Evolutionary conservation across 2,888 invertebrate species (phyloP), one percentile per base, ranked within the genome.

Genomic region (Pyrocoelia pectoralis): DNA sequence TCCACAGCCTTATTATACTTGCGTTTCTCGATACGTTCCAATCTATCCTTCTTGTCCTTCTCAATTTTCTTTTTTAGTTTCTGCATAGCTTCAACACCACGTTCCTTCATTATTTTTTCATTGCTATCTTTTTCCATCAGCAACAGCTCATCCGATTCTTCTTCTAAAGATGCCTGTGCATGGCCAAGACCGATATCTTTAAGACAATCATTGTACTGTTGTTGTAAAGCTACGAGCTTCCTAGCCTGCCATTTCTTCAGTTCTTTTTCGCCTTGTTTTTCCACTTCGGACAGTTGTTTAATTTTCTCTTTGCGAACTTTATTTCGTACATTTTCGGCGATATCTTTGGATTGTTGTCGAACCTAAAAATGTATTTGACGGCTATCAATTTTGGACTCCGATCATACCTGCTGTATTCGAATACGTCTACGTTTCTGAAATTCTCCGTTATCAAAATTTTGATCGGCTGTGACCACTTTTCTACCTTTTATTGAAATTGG

Each of bases 291-390:
- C 19, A 84, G 69, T 70, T 86, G 85, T 18, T 83, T 83, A 48
- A 80, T 77, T 64, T 84, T 83, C 66, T 85, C 84, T 33, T 79
- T 80, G 33, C 83, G 83, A 0, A 86, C 85, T 68, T 85, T 83
- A 59, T 86, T 82, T 0, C 88, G 79, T 61, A 87, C 75, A 67
- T 80, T 77, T 41, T 83, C 83, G 0, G 89, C 87, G 67, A 88
- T 81, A 68, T 85, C 84, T 71, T 85, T 88, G 0, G 88, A 87
- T 71, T 88, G 86, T 68, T 87, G 85, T 17, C 89, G 83, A 29
- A 87, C 87, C 88, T 88, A 48, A 60, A 51, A 55, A 67, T 53
- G 59, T 46, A 43, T 8, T 46, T 33, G 38, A 40, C 24, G 6
- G 9, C 10, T 38, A 1, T 1, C 18, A 59, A 50, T 18, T 15